Evolutionary conservation across 2,797 vertebrate species (phyloP).

Genomic region (Erithacus rubecula): DNA sequence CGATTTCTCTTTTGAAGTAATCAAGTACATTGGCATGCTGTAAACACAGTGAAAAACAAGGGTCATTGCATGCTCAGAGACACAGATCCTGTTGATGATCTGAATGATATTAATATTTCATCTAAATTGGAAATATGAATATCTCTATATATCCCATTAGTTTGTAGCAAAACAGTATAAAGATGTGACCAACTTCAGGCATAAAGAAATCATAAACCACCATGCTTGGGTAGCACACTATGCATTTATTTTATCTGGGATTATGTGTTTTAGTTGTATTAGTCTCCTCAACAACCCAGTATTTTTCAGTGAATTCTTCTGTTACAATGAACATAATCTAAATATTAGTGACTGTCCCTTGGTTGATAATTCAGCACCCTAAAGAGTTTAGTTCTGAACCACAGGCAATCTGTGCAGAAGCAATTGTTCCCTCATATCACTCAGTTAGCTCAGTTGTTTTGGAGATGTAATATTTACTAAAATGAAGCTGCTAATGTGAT

Average conservation of each 20-base stretch:
- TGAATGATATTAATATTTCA: neutral
- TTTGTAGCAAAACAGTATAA: neutral
- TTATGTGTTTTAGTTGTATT: neutral
- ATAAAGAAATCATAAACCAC: neutral
- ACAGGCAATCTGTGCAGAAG: neutral
- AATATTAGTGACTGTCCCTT: neutral
- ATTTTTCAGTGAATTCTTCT: neutral
- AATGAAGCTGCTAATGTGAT: neutral
- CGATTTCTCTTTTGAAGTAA: conserved; percentile 85
- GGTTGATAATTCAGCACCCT: neutral
- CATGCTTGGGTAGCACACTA: neutral
- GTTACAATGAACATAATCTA: neutral
- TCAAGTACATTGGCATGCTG: conserved; percentile 75
- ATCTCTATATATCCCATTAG: neutral
- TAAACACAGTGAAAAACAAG: neutral
- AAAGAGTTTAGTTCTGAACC: neutral
- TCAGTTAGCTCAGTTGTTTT: neutral
- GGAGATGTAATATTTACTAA: neutral
- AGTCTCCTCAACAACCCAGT: neutral
- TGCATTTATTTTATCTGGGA: neutral
- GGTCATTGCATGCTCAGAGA: neutral
- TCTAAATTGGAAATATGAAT: neutral
- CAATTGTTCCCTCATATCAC: neutral
- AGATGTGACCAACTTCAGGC: neutral
- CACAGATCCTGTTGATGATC: neutral